phyloP scores from a whole-genome alignment of 2,888 invertebrate species.

The Malachius bipustulatus region DNA sequence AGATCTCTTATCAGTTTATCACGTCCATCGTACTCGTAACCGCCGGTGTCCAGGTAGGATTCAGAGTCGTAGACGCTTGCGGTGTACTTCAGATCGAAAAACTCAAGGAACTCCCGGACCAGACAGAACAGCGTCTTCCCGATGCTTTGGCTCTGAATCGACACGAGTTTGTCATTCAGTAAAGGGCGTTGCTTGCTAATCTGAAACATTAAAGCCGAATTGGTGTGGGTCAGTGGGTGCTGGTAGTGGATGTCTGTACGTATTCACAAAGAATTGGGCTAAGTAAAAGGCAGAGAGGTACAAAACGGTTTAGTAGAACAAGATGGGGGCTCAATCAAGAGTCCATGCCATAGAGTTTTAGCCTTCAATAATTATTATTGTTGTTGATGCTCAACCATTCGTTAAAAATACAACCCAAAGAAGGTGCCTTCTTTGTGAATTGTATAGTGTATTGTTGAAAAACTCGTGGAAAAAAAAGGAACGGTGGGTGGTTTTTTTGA shows the following conservation, averaged over 20 bases:
- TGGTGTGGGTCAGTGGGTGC: conserved; percentile 1
- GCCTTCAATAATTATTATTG: no score
- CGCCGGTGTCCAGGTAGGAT: conserved; percentile 53
- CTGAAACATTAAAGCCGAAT: conserved; percentile 21
- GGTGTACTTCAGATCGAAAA: conserved; percentile 67
- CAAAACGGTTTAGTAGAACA: no score
- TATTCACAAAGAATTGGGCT: background rate
- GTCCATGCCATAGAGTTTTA: no score
- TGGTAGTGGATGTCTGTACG: background rate
- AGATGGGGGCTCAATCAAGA: background rate
- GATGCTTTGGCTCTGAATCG: conserved; percentile 45
- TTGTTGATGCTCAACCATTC: no score
- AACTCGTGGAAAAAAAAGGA: no score
- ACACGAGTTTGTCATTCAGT: conserved; percentile 45
- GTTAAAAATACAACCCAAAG: no score
- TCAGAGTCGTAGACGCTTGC: conserved; percentile 72
- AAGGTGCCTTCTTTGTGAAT: no score
- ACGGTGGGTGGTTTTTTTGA: no score
- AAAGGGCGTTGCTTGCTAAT: conserved; percentile 39
- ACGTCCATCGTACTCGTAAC: conserved; percentile 50
- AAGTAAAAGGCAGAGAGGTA: background rate
- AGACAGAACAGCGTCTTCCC: conserved; percentile 50
- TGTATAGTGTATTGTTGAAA: no score
- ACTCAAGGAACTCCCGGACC: conserved; percentile 70
- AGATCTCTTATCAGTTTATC: conserved; percentile 30